Evolutionary conservation across 2,113 vertebrate species (phyloP).

Genomic region (Oreochromis spilurus): DNA sequence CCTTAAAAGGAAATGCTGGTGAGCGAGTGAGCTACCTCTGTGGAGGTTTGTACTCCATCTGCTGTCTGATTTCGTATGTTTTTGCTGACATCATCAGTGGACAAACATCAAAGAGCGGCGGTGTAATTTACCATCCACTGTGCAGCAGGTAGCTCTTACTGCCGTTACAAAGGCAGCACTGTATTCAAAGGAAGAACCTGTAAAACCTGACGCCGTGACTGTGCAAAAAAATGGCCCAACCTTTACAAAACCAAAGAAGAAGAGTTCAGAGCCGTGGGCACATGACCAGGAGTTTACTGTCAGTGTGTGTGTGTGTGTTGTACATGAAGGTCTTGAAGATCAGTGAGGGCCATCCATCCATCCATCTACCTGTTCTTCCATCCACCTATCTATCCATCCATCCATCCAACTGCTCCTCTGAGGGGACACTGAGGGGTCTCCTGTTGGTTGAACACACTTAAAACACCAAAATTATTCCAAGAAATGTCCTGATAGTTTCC

Average conservation of each 20-base stretch:
- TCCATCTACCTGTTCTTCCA: background rate
- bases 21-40: background rate
- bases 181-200: background rate
- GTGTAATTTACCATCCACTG: background rate
- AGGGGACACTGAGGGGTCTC: background rate
- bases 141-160: background rate
- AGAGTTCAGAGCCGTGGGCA: background rate
- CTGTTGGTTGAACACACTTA: background rate
- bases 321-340: background rate
- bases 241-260: background rate
- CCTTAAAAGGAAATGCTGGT: background rate
- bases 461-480: background rate
- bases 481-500: background rate
- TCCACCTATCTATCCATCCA: too few species aligned
- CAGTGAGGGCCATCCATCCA: background rate
- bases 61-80: background rate
- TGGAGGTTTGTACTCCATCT: background rate
- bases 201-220: background rate
- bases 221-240: background rate
- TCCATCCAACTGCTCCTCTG: background rate
- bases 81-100: background rate
- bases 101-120: background rate
- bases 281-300: background rate
- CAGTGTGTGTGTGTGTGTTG: background rate
- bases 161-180: background rate